These are phyloP conservation scores for Epirrita christyi DNA, from an alignment of 2,888 invertebrate species.

Conservation along the genomic window DNA sequence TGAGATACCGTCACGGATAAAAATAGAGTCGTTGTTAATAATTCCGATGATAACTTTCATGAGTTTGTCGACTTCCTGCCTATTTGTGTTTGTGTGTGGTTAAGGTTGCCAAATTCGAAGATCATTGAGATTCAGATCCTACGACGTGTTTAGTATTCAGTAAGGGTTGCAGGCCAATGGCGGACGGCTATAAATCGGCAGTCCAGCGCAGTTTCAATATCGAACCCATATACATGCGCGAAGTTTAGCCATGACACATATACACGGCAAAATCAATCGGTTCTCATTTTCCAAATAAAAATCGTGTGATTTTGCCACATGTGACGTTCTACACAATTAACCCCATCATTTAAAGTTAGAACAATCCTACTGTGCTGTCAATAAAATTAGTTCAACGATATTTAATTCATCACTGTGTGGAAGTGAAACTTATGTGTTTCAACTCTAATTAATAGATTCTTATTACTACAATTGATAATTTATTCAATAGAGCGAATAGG, in stretches of 20 bases:
- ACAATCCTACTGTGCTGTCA: conserved; percentile 34
- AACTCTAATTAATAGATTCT: conserved; percentile 31
- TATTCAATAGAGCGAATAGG: conserved; percentile 17
- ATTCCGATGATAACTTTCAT: conserved; percentile 29
- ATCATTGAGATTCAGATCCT: conserved; percentile 74
- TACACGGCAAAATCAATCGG: conserved; percentile 55
- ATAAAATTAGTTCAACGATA: conserved; percentile 43
- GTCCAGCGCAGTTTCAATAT: conserved; percentile 69
- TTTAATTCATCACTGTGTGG: conserved; percentile 46
- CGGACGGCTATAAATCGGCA: conserved; percentile 62
- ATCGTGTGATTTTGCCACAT: conserved; percentile 28
- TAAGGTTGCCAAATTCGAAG: conserved; percentile 68
- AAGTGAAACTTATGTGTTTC: conserved; percentile 44
- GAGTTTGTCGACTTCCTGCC: conserved; percentile 45
- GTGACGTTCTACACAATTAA: conserved; percentile 40
- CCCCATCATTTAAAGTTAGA: conserved; percentile 41
- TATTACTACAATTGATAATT: conserved; percentile 28
- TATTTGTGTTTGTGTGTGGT: conserved; percentile 46
- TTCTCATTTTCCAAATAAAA: conserved; percentile 48
- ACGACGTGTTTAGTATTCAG: conserved; percentile 75
- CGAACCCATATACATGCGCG: conserved; percentile 57
- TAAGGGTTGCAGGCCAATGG: conserved; percentile 70
- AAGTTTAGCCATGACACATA: conserved; percentile 76
- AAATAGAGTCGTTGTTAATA: conserved; percentile 37
- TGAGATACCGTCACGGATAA: conserved; percentile 44